Conservation (phyloP, 2,888 invertebrate genomes). For the Cordilura impudica region DNA sequence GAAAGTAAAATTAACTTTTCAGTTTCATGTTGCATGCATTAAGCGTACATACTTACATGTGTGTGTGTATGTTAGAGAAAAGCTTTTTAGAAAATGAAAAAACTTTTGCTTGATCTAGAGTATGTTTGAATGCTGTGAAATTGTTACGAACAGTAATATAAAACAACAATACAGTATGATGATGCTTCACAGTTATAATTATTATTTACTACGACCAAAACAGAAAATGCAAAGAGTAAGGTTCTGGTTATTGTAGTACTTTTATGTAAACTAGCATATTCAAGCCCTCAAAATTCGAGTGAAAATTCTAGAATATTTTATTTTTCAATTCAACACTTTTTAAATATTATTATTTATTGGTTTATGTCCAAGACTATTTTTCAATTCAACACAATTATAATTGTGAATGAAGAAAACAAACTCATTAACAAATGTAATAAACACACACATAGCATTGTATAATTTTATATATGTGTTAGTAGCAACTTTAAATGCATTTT, state of each 20-base stretch:
- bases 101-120: not conserved
- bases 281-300: too few relatives aligned
- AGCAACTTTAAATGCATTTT: too few relatives aligned
- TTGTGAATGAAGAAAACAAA: too few relatives aligned
- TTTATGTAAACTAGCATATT: too few relatives aligned
- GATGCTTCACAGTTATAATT: conserved; percentile 8
- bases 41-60: not conserved
- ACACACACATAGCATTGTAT: too few relatives aligned
- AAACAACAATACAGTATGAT: not conserved
- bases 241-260: conserved; percentile 10
- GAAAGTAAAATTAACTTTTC: conserved; percentile 13
- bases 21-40: conserved; percentile 4
- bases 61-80: not conserved
- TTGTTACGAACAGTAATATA: not conserved
- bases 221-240: not conserved
- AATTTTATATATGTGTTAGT: too few relatives aligned
- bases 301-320: too few relatives aligned
- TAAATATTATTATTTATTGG: too few relatives aligned
- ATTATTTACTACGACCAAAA: conserved; percentile 3
- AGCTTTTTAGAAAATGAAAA: not conserved
- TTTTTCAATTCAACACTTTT: too few relatives aligned
- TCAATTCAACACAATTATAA: too few relatives aligned
- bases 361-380: too few relatives aligned
- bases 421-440: too few relatives aligned
- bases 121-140: not conserved